Evolutionary conservation across 2,113 vertebrate species (phyloP).

Genomic region (Catharus fuscescens): DNA sequence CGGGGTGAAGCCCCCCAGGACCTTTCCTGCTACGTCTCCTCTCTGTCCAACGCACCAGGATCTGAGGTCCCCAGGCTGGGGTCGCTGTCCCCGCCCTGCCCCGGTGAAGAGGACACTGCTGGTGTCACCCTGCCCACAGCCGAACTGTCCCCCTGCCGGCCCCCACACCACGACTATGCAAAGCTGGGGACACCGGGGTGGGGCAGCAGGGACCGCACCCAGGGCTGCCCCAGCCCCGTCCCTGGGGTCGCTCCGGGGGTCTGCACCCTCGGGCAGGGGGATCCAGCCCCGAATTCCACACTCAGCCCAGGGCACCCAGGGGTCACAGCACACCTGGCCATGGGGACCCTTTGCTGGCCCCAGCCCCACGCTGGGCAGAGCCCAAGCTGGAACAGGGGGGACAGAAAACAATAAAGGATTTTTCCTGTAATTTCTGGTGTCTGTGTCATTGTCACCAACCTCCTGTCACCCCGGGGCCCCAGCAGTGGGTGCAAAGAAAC

Average conservation of each 20-base stretch:
- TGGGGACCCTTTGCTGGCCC: background rate
- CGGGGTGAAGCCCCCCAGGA: fast-evolving
- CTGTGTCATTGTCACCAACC: background rate
- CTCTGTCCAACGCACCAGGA: slow-evolving; percentile 21
- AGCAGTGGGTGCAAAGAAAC: fast-evolving
- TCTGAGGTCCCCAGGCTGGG: slow-evolving; percentile 8
- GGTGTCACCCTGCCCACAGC: background rate
- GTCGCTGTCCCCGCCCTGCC: background rate
- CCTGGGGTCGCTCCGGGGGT: background rate
- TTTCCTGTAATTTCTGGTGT: background rate
- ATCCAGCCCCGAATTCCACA: background rate
- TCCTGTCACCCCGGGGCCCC: background rate
- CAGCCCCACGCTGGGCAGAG: background rate
- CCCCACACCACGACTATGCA: background rate
- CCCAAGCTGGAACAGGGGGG: fast-evolving
- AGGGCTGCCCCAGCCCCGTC: background rate
- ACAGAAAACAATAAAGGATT: slow-evolving; percentile 43
- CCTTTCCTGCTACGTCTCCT: background rate
- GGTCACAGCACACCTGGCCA: fast-evolving
- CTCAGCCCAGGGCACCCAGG: background rate
- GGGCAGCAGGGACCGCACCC: background rate
- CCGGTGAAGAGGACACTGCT: background rate
- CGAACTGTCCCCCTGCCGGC: fast-evolving
- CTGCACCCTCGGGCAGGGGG: background rate
- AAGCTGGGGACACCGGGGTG: background rate